Base-by-base conservation (phyloP, 2,888 invertebrate genomes). In the Blastobasis adustella region DNA sequence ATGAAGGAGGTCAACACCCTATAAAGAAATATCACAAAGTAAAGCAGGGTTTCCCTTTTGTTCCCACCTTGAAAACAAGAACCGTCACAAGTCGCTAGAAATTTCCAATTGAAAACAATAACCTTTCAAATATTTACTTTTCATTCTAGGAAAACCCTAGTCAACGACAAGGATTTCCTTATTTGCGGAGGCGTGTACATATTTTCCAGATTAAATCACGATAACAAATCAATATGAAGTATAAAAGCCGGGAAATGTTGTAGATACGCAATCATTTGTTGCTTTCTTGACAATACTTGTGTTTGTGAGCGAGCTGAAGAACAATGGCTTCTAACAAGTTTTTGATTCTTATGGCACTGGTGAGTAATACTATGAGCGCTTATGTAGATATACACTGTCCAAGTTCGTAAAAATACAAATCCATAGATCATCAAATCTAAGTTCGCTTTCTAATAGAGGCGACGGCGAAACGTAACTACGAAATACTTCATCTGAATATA, bases 121-220 rank as follows among this genome's bases (percentile, higher is more conserved):
- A 63, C 63, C 60, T 63, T 53, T 57, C 59, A 52, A 42, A 23
- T 64, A 59, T 65, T 62, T 56, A 61, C 60, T 59, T 59, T 49
- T 38, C 53, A 57, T 51, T 52, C 54, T 51, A 57, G 73, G 65
- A 71, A 79, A 76, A 67, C 60, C 64, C 59, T 61, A 38, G 48
- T 52, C 48, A 46, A 53, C 50, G 49, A 54, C 45, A 49, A 58
- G 49, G 47, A 68, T 71, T 73, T 70, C 61, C 71, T 58, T 68
- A 60, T 72, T 67, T 67, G 52, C 57, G 55, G 23, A 23, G 23
- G 23, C 23, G 23, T 23, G 23, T 23, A 23, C 23, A 23, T 23
- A 23, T 56, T 51, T 52, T 60, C 57, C 59, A 59, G 48, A 50
- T 52, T 51, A 59, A 51, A 51, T 58, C 50, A 57, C 61, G 64